phyloP scores from a whole-genome alignment of 1,140 invertebrate species.

The Cyclargus thomasi region DNA sequence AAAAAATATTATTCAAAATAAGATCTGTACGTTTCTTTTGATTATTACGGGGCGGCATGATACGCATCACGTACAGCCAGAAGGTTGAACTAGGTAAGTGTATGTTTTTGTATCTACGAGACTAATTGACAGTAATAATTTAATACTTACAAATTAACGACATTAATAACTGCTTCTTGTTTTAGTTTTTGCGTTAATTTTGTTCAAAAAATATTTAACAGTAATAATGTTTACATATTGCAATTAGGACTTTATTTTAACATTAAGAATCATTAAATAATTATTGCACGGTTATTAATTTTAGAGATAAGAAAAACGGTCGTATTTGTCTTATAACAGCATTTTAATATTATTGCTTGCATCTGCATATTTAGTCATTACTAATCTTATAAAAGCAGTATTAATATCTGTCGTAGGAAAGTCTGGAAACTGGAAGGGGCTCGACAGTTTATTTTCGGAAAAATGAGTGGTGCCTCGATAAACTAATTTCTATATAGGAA shows the following conservation, averaged over 20 bases:
- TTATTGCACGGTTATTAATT: slow-evolving; percentile 10
- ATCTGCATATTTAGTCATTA: neutral
- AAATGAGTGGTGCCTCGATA: too few relatives aligned
- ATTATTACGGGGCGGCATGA: too few relatives aligned
- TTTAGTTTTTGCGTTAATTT: slow-evolving; percentile 2
- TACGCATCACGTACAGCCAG: too few relatives aligned
- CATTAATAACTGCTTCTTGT: neutral
- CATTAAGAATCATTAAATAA: slow-evolving; percentile 3
- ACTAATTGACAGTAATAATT: too few relatives aligned
- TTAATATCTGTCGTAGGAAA: neutral
- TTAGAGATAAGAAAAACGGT: slow-evolving; percentile 2
- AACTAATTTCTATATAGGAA: too few relatives aligned
- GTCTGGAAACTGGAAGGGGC: neutral
- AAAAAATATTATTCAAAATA: too few relatives aligned
- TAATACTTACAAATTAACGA: neutral
- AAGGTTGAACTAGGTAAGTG: too few relatives aligned
- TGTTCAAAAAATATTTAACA: neutral
- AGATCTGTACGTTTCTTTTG: too few relatives aligned
- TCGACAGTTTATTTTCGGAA: neutral
- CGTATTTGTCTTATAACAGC: neutral
- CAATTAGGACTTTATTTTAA: slow-evolving; percentile 12
- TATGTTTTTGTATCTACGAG: too few relatives aligned
- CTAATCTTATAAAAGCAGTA: neutral
- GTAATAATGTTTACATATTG: slow-evolving; percentile 6
- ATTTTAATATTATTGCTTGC: neutral